Percentiles rank a stretch among this genome's conserved stretches.
phyloP scores from a whole-genome alignment of 2,797 vertebrate species.

The Eidolon dupreanum region DNA sequence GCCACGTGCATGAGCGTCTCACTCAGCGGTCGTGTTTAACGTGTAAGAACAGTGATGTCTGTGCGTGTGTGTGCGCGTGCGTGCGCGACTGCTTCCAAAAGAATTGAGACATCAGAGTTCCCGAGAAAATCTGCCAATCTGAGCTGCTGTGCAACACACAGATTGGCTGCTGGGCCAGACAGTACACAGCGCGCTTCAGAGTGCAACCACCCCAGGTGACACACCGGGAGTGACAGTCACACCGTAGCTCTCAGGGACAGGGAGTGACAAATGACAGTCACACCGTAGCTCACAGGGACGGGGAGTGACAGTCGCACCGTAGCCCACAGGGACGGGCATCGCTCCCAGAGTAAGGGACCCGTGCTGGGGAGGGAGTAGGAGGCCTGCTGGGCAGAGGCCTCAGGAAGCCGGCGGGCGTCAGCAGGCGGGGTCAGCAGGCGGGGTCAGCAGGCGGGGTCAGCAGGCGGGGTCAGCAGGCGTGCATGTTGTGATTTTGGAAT shows the following conservation, averaged over 20 bases:
- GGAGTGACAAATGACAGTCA: too few relatives aligned
- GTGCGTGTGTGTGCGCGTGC: not conserved
- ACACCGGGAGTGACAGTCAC: not conserved
- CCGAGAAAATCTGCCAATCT: not conserved
- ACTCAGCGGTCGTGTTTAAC: conserved; percentile 10
- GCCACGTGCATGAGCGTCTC: not conserved
- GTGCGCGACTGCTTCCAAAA: not conserved
- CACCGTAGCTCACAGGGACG: too few relatives aligned
- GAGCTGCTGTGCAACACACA: conserved; percentile 51
- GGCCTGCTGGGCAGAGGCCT: conserved; percentile 24
- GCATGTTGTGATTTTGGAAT: not conserved
- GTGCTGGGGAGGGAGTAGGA: not conserved
- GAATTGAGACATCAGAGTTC: conserved; percentile 29
- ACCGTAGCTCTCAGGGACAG: too few relatives aligned
- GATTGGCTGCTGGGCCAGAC: not conserved
- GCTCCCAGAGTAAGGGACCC: not conserved
- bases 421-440: too few relatives aligned
- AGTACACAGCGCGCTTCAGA: not conserved
- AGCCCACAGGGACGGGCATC: conserved; percentile 41
- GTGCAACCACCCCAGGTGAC: conserved; percentile 33
- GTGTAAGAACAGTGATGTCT: not conserved
- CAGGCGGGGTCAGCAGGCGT: fast-evolving
- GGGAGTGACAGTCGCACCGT: not conserved
- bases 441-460: too few relatives aligned
- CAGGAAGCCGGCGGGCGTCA: not conserved